Base-by-base conservation (phyloP, 2,888 invertebrate species). In the Morpho achilles region DNA sequence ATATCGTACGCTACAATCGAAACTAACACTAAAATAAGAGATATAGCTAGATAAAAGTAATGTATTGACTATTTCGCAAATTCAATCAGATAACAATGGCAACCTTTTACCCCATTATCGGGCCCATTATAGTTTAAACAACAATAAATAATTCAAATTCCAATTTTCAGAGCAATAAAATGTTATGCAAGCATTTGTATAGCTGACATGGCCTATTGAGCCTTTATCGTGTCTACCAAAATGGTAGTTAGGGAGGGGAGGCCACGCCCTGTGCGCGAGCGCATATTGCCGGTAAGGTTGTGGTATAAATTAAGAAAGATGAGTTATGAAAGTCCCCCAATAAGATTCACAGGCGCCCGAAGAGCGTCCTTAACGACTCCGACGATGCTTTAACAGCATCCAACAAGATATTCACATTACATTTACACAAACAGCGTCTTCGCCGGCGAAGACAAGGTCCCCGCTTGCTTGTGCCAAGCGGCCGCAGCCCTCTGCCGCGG, bases 141-240 rank as follows among this genome's bases (percentile, higher is more conserved):
- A 66, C 61, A 48, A 32, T 50, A 67, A 60, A 66, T 62, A 67
- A 62, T 65, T 64, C 64, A 64, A 63, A 67, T 63, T 58, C 59
- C 60, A 52, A 59, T 64, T 66, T 63, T 66, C 59, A 62, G 56
- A 60, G 50, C 60, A 67, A 64, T 68, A 66, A 62, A 64, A 62
- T 66, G 68, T 72, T 73, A 70, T 71, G 73, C 69, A 70, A 73
- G 68, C 71, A 73, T 77, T 76, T 77, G 73, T 77, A 71, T 74
- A 70, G 70, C 68, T 72, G 72, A 74, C 74, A 74, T 73, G 77
- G 75, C 73, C 76, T 77, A 77, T 81, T 78, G 79, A 76, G 73
- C 70, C 75, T 75, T 75, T 77, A 74, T 72, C 72, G 73, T 53
- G 62, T 65, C 66, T 67, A 72, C 74, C 67, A 69, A 73, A 74